Evolutionary conservation across 2,113 vertebrate genomes (phyloP), one percentile per base, ranked within the genome.

Genomic region (Syrmaticus mikado): DNA sequence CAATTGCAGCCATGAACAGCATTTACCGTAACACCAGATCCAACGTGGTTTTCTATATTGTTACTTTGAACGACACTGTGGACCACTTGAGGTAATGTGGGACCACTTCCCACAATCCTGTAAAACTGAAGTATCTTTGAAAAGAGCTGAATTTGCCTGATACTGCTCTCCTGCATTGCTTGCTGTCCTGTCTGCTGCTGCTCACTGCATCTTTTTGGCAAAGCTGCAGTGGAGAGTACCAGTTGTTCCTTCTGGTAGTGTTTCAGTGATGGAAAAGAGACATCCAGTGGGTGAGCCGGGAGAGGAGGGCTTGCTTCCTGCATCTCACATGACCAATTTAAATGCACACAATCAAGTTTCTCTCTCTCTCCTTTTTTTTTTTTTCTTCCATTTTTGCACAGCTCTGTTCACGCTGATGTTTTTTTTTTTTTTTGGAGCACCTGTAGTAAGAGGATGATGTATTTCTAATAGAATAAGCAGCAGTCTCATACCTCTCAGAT

Each of bases 1-100:
- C 98, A 24, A 97, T 99, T 53, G 98, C 99, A 86, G 98, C 98
- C 64, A 98, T 99, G 93, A 99, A 99, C 96, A 99, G 99, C 72
- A 97, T 99, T 95, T 98, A 98, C 90, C 97, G 78, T 48, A 98
- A 99, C 95, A 99, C 98, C 57, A 98, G 94, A 93, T 97, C 99
- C 94, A 98, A 97, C 2, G 98, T 99, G 65, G 96, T 98, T 40
- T 99, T 99, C 98, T 97, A 99, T 84, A 98, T 99, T n/a, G 98
- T 99, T 78, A 99, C 99, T 3, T 88, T 98, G 85, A 99, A 99
- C 57, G 97, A 98, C 87, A 99, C 99, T 6, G 98, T 97, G 80
- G 98, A 98, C 87, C 99, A 99, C 95, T 95, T 99, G 34, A 98
- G 98, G 99, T 99, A 97, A 98, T 8, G 57, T 10, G n/a, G n/a